phyloP scores from a whole-genome alignment of 1,140 invertebrate genomes.

The Rhagoletis pomonella region DNA sequence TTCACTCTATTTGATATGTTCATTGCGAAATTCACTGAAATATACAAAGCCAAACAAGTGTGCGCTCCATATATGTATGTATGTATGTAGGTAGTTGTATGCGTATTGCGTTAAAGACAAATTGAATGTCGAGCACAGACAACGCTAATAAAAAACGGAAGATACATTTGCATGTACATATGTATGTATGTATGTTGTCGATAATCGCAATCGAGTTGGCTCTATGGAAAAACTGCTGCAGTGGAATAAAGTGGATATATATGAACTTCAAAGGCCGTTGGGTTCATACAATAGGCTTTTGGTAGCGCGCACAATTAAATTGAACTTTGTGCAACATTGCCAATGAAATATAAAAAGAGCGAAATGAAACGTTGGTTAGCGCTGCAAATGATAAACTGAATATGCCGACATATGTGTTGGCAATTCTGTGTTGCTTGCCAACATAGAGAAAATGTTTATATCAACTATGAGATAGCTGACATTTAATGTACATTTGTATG shows the following conservation, averaged over 20 bases:
- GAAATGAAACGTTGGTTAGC: neutral
- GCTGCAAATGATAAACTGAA: neutral
- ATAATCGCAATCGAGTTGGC: neutral
- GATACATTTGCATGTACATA: neutral
- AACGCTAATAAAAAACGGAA: neutral
- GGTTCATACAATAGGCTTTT: neutral
- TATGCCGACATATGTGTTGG: neutral
- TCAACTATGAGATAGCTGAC: too few relatives aligned
- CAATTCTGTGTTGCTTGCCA: too few relatives aligned
- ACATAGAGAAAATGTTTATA: too few relatives aligned
- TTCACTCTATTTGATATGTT: too few relatives aligned
- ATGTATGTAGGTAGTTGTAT: too few relatives aligned
- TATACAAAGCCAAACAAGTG: too few relatives aligned
- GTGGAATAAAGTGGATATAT: neutral
- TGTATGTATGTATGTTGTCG: too few relatives aligned
- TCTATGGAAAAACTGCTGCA: neutral
- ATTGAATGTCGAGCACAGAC: slow-evolving; percentile 30
- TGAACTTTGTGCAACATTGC: neutral
- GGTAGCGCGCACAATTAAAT: neutral
- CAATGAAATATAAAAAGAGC: neutral
- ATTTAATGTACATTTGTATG: too few relatives aligned
- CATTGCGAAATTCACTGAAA: too few relatives aligned
- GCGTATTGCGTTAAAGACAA: neutral
- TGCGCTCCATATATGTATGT: too few relatives aligned
- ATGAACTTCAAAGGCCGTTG: neutral